Base-by-base conservation (phyloP, 1,140 invertebrate species). In the Penaeus chinensis region DNA sequence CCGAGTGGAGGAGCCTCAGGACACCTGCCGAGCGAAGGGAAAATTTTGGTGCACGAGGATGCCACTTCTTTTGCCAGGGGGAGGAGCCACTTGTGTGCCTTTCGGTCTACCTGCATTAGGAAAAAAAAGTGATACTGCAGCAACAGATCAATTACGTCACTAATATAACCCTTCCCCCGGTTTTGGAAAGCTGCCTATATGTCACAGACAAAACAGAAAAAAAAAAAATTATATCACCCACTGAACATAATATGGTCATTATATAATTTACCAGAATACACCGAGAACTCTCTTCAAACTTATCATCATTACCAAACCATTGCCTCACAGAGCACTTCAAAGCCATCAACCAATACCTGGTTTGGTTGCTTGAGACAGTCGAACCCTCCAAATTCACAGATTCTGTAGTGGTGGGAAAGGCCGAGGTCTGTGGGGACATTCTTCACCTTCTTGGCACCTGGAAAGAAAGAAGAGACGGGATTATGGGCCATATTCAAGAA, bases 371-470 rank as follows among this genome's bases (percentile, higher is more conserved):
- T 96, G 1, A 97, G 94, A 91, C 96, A 97, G 90, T 97, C 96
- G 90, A 96, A 95, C 32, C 96, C 96, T 0, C 96, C 96, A 90
- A 96, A 97, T 91, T 97, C 96, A 92, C 96, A 93, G 95, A 96
- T 95, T 61, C 97, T 92, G 91, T 99, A 99, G 91, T 99, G 98
- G 91, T 99, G 97, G 47, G 99, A 93, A 78, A 98, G 95, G 0
- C 95, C 97, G 0, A 95, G 94, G 74, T 96, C 95, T 0, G 95
- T 93, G 0, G 96, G 95, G 1, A 98, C 95, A 89, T 96, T 84
- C 62, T 81, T 82, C 3, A 54, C 20, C 19, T n/a, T 37, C 60
- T 71, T 81, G 0, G 19, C 65, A 32, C 62, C 83, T 54, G 54
- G 54, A 54, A 16, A 16, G 54, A 54, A 54, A 16, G 16, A 16